phyloP scores from a whole-genome alignment of 2,797 vertebrate genomes.

The Anolis apletophallus region DNA sequence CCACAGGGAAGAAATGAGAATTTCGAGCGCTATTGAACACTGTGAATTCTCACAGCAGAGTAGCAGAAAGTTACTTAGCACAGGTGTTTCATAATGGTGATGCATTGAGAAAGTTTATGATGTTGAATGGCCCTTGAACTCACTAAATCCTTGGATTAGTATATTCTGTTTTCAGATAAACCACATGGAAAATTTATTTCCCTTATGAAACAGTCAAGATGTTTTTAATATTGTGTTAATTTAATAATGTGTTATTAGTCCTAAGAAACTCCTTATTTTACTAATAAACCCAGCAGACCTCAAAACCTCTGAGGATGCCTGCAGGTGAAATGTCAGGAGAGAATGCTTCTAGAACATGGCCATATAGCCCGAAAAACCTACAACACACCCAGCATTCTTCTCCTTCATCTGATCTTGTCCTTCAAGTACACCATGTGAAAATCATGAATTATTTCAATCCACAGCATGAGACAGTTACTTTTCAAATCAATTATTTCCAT shows the following conservation, averaged over 20 bases:
- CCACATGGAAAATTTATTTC: constrained; percentile 28
- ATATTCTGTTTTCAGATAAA: constrained; percentile 54
- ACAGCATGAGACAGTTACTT: no score
- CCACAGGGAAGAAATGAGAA: constrained; percentile 83
- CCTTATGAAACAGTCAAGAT: constrained; percentile 31
- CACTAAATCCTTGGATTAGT: constrained; percentile 39
- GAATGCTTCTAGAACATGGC: no score
- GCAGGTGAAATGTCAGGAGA: no score
- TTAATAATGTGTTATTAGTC: no score
- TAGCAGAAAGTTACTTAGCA: constrained; percentile 77
- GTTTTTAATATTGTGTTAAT: background rate
- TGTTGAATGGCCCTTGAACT: constrained; percentile 59
- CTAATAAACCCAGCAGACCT: background rate
- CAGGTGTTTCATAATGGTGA: constrained; percentile 75
- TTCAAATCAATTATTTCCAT: no score
- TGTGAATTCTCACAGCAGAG: constrained; percentile 69
- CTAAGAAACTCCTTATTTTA: background rate
- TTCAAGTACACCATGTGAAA: background rate
- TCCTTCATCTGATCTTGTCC: background rate
- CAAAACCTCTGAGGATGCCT: no score
- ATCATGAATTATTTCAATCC: background rate
- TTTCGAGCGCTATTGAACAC: constrained; percentile 82
- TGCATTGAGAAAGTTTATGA: constrained; percentile 53
- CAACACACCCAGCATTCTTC: background rate
- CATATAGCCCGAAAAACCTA: no score